phyloP scores from a whole-genome alignment of 2,888 invertebrate genomes.

The Euzetes globulus region DNA sequence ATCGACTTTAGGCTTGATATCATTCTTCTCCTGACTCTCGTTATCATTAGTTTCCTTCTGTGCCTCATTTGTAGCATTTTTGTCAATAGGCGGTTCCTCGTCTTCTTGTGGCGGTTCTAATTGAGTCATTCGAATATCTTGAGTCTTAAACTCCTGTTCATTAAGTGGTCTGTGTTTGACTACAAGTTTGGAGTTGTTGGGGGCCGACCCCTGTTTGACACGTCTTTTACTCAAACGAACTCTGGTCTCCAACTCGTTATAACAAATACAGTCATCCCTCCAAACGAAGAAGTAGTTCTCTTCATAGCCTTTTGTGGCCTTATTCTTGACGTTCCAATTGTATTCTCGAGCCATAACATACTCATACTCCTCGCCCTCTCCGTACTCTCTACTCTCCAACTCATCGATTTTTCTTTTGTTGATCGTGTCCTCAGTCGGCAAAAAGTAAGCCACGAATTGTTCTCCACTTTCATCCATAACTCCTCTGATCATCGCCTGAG shows the following conservation, averaged over 20 bases:
- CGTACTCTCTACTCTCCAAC: conserved; percentile 65
- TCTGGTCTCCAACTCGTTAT: conserved; percentile 48
- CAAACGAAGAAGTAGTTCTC: conserved; percentile 95
- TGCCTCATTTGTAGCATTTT: conserved; percentile 47
- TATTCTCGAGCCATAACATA: conserved; percentile 97
- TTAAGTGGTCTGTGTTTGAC: conserved; percentile 82
- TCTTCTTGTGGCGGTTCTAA: conserved; percentile 73
- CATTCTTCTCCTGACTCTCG: conserved; percentile 52
- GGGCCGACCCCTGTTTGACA: conserved; percentile 55
- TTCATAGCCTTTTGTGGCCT: conserved; percentile 86
- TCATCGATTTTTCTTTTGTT: conserved; percentile 78
- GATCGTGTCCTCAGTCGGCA: conserved; percentile 87
- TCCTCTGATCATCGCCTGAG: conserved; percentile 98
- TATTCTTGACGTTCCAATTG: conserved; percentile 98
- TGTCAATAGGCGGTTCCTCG: conserved; percentile 52
- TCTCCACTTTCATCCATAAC: conserved; percentile 98
- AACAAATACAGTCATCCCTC: conserved; percentile 80
- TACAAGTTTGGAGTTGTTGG: conserved; percentile 65
- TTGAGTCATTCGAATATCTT: conserved; percentile 66
- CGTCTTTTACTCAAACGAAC: conserved; percentile 87
- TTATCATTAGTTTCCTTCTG: conserved; percentile 40
- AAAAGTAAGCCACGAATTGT: conserved; percentile 97
- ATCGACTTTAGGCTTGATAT: conserved; percentile 29
- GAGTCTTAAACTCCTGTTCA: conserved; percentile 75
- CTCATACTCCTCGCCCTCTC: conserved; percentile 69